Evolutionary conservation across 1,140 invertebrate species (phyloP), one percentile per base, ranked within the genome.

Genomic region (Trichonephila clavipes): DNA sequence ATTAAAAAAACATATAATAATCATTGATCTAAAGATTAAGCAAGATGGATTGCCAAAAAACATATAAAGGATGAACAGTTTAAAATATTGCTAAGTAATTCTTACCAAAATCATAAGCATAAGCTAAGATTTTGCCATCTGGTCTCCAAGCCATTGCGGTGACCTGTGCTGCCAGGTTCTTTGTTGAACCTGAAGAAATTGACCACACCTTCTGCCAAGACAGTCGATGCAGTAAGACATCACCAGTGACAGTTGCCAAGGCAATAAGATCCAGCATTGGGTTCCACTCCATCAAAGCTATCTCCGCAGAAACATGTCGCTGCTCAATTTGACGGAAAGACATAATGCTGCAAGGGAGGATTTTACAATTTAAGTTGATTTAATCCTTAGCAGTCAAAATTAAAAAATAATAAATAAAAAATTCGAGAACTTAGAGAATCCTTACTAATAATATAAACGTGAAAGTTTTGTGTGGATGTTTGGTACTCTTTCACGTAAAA

Each of bases 181-280:
- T 94, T 96, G 97, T 44, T 97, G 97, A 97, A 24, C 97, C 97
- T 24, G 98, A 97, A 88, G 97, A 96, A 77, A 99, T 96, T 62
- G 97, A 97, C 97, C 98, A 99, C 16, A 99, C 98, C 96, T 97
- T 98, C 95, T 99, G 98, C 98, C 98, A 99, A 40, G 98, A 98
- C 59, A 99, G 96, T 94, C 99, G 97, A 95, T 99, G 98, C 19
- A 99, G 96, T 90, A 98, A 96, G 19, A 99, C 97, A 97, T 98
- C 98, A 95, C 98, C 98, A 98, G 92, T 88, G 94, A 94, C 44
- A 66, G 94, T 88, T 77, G 98, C 98, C 87, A 99, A 96, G 18
- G 98, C 98, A 94, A 99, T 96, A 66, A 99, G 96, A 96, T 99
- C 98, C 97, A 99, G 98, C 95, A 98, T 98, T 82, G 98, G 98